These are phyloP conservation scores for Lottia scabra DNA, from an alignment of 2,888 invertebrate genomes.

Conservation along the genomic window DNA sequence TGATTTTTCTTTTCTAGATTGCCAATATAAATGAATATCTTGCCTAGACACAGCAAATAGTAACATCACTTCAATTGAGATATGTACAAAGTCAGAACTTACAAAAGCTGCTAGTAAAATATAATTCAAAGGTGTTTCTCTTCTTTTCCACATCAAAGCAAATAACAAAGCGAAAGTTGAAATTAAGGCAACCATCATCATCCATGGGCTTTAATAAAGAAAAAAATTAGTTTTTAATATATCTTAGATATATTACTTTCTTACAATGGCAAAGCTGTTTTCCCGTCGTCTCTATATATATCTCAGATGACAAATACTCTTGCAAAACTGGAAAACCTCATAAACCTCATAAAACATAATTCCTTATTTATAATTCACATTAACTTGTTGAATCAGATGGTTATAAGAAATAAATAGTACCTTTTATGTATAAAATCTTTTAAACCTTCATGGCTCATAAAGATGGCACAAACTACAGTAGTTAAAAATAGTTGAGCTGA, in stretches of 20 bases:
- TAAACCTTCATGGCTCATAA: slow-evolving; percentile 67
- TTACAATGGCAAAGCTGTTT: too few species aligned
- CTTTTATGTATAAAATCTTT: slow-evolving; percentile 66
- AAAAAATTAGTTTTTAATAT: too few species aligned
- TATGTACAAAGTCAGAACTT: too few species aligned
- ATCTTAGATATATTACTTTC: too few species aligned
- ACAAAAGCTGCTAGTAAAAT: slow-evolving; percentile 82
- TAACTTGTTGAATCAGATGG: too few species aligned
- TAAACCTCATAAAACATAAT: too few species aligned
- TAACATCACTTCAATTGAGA: too few species aligned
- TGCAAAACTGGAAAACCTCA: too few species aligned
- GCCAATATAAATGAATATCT: not conserved
- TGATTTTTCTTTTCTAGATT: not conserved
- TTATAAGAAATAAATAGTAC: slow-evolving; percentile 40
- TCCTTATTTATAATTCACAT: too few species aligned
- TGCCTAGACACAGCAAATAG: too few species aligned
- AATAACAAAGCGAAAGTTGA: slow-evolving; percentile 62
- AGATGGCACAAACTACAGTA: slow-evolving; percentile 65
- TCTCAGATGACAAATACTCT: too few species aligned
- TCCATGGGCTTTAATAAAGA: slow-evolving; percentile 67
- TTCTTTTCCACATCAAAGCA: slow-evolving; percentile 77
- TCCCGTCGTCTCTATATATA: too few species aligned
- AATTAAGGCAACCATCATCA: slow-evolving; percentile 68
- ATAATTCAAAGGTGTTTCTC: slow-evolving; percentile 84
- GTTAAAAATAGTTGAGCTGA: slow-evolving; percentile 83